Evolutionary conservation across 2,888 invertebrate species (phyloP).

Genomic region (Syrphus vitripennis): DNA sequence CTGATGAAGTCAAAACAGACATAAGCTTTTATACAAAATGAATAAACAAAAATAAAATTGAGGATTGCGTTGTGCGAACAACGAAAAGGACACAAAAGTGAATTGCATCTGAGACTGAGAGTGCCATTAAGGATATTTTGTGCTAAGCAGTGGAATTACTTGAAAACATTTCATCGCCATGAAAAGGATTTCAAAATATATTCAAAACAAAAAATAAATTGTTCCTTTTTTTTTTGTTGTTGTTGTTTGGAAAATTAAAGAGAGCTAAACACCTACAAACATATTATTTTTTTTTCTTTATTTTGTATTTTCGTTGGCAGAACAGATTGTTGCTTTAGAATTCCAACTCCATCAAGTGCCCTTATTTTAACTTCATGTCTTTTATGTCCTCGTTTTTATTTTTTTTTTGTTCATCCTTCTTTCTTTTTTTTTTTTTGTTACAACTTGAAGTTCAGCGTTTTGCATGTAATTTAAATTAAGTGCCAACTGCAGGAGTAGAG

Average conservation of each 20-base stretch:
- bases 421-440: too few relatives aligned
- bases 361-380: background rate
- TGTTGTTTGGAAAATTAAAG: background rate
- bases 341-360: background rate
- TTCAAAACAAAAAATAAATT: background rate
- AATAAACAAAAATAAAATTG: conserved; percentile 22
- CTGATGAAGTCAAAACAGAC: background rate
- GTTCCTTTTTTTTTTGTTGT: background rate
- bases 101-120: conserved; percentile 35
- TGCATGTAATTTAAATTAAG: conserved; percentile 46
- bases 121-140: conserved; percentile 57
- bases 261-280: background rate
- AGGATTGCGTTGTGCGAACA: conserved; percentile 17
- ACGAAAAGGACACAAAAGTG: conserved; percentile 51
- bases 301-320: background rate
- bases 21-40: background rate
- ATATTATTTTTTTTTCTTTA: background rate
- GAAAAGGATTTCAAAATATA: background rate
- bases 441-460: conserved; percentile 22
- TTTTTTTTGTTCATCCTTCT: background rate
- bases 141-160: conserved; percentile 45
- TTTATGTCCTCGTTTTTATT: background rate
- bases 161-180: conserved; percentile 36
- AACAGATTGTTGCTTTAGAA: conserved; percentile 9
- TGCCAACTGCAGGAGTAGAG: conserved; percentile 15